Evolutionary conservation across 2,888 invertebrate species (phyloP).

Genomic region (Meiosimyza decipiens): DNA sequence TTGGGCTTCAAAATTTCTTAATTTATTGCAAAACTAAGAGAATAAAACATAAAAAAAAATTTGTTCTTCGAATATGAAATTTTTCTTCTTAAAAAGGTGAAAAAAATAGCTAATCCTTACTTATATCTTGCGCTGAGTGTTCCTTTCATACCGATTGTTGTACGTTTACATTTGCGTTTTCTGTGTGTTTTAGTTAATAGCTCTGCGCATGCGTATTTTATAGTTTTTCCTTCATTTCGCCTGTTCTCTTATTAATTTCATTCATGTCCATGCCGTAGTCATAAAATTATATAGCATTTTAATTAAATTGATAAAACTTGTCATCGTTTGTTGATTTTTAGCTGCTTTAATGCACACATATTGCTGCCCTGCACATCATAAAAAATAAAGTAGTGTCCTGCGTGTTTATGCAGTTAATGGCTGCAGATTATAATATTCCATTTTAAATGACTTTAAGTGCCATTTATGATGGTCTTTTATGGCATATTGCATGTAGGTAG

Average conservation of each 20-base stretch:
- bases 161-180: not conserved
- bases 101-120: no score
- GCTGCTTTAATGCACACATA: not conserved
- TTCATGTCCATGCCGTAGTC: constrained; percentile 1
- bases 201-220: not conserved
- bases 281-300: constrained; percentile 30
- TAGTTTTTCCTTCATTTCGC: not conserved
- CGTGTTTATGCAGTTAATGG: not conserved
- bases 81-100: no score
- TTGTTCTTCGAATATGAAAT: no score
- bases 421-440: not conserved
- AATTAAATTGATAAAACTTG: constrained; percentile 35
- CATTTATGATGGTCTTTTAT: constrained; percentile 3
- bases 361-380: not conserved
- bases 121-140: no score
- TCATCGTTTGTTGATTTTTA: not conserved
- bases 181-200: not conserved
- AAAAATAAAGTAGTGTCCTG: not conserved
- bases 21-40: no score
- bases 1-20: no score
- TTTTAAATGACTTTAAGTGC: not conserved
- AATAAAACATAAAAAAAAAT: no score
- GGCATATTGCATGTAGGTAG: no score
- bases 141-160: no score
- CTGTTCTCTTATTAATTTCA: not conserved